Evolutionary conservation across 2,113 vertebrate genomes (phyloP), one percentile per base, ranked within the genome.

Genomic region (Sorex fumeus): DNA sequence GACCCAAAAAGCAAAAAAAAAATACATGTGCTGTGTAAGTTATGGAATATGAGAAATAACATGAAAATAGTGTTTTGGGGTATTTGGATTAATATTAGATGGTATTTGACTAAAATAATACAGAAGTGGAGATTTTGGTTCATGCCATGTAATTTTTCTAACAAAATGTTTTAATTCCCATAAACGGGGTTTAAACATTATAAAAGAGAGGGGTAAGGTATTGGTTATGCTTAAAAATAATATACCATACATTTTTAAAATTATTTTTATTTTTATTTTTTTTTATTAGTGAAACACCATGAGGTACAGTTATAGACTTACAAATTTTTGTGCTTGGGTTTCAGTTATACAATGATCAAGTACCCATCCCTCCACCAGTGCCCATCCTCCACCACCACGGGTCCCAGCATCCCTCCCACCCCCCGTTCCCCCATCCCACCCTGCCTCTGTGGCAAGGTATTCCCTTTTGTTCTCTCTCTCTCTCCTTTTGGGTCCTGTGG

Each of bases 131-230:
- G n/a, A 2, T 88, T 36, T 67, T 90, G 15, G 28, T 76, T 76
- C 19, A 72, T 88, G 2, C 28, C 25, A 69, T 81, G 91, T 71
- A 88, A 50, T 66, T 90, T n/a, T 93, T 80, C 13, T n/a, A 66
- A 40, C 6, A 81, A 5, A 13, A 15, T 80, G 70, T 25, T 83
- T 94, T 69, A 53, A 47, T 87, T 80, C 5, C 84, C 60, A 80
- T 92, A 66, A 81, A 70, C 57, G 67, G 19, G 27, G 77, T 66
- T 74, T 89, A 84, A 27, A 80, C 10, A 15, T 87, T 90, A 1
- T 43, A 62, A 32, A 67, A 91, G 50, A 72, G 28, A 21, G 25
- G 1, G 60, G 10, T 89, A 72, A 6, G 62, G 53, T 81, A 36
- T 9, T 69, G 23, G 43, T 89, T 87, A 36, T 87, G 64, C 64